Evolutionary conservation across 2,797 vertebrate species (phyloP), one percentile per base, ranked within the genome.

Genomic region (Lepilemur ruficaudatus): DNA sequence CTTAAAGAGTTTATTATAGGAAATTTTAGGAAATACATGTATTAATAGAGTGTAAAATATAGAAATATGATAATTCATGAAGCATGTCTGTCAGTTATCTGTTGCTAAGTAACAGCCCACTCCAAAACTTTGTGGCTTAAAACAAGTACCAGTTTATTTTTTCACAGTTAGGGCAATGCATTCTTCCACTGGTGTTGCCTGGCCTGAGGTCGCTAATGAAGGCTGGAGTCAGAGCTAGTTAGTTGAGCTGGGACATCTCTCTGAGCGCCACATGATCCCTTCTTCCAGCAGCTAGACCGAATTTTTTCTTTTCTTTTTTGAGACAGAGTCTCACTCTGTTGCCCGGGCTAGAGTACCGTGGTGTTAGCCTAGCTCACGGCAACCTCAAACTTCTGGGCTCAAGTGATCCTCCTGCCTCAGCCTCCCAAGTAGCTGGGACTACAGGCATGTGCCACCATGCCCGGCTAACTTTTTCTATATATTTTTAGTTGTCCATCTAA

Each of bases 21-120:
- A 83, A 86, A 67, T 57, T 95, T 83, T 92, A 92, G 35, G 46
- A 93, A 92, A 78, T 91, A n/a, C 35, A 20, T n/a, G 14, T 23
- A 57, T 57, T 57, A 23, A 57, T 93, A 69, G 41, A 96, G 32
- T 94, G 57, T 76, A 81, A 73, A 82, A 57, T 32, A 25, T 41
- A 73, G 55, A 76, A 59, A 43, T 94, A 63, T 7, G n/a, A 14
- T 57, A 91, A 73, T 82, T 78, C 18, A 18, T 59, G 35, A 69
- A 78, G n/a, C 43, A 69, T 69, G 4, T 70, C 18, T 59, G 4
- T 87, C 46, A 61, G 0, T 59, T 78, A 48, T 52, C 35, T 73
- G 1, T 75, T 91, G 30, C 43, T 89, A 63, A 93, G 10, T 69
- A 83, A 50, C 38, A 91, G 83, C 35, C 48, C 5, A 17, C 28